Conservation (phyloP, 1,140 invertebrate species). For the Trichonephila clavipes region DNA sequence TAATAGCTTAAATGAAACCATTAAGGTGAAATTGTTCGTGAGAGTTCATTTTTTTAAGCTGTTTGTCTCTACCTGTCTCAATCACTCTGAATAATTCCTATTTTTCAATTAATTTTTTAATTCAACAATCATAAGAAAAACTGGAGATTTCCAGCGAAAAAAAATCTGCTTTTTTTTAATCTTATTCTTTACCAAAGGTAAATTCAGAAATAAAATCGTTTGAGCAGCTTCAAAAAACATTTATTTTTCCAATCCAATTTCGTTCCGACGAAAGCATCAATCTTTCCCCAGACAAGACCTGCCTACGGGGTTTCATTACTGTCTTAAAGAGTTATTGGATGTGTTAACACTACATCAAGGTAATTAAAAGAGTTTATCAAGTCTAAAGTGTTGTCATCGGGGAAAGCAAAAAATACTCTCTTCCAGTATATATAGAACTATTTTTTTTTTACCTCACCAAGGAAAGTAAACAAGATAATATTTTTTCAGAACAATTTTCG, state of each 20-base stretch:
- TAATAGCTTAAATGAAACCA: too few relatives aligned
- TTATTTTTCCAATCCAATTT: neutral
- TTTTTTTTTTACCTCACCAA: too few relatives aligned
- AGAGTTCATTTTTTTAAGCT: too few relatives aligned
- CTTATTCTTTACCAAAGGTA: neutral
- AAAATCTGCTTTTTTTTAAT: neutral
- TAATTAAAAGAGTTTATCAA: conserved; percentile 24
- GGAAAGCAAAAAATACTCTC: neutral
- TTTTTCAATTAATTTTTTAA: too few relatives aligned
- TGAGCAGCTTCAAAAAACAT: too few relatives aligned
- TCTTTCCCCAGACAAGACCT: neutral
- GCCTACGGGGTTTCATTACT: neutral
- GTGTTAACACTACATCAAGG: neutral
- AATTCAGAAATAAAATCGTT: too few relatives aligned
- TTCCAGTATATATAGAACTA: too few relatives aligned
- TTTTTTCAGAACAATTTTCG: too few relatives aligned
- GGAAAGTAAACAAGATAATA: too few relatives aligned
- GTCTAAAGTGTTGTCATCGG: neutral
- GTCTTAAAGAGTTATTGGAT: neutral
- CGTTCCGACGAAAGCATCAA: neutral
- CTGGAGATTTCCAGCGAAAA: neutral
- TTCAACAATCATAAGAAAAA: neutral
- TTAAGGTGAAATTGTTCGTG: too few relatives aligned
- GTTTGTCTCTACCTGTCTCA: too few relatives aligned
- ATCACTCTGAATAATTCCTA: too few relatives aligned